These are phyloP conservation scores for Calliopum simillimum DNA, from an alignment of 2,888 invertebrate genomes.

Conservation along the genomic window DNA sequence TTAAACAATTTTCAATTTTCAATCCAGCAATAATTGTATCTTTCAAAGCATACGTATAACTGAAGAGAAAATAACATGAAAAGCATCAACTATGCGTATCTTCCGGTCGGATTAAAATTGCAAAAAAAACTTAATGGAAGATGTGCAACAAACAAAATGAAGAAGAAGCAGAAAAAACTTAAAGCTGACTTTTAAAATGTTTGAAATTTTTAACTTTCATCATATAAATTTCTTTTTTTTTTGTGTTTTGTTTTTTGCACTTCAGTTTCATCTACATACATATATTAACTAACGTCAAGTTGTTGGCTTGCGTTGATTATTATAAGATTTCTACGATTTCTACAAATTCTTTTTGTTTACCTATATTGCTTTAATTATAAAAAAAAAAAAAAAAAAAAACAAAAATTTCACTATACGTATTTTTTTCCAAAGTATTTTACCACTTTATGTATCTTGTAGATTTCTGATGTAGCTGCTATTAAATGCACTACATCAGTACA, in stretches of 20 bases:
- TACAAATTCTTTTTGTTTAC: conserved; percentile 17
- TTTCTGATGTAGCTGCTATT: no score
- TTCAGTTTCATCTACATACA: conserved; percentile 5
- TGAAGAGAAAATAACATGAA: no score
- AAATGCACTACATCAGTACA: no score
- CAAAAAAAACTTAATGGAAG: conserved; percentile 4
- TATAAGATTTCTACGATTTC: conserved; percentile 22
- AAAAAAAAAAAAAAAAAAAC: no score
- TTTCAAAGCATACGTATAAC: no score
- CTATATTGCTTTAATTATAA: background rate
- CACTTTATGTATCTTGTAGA: no score
- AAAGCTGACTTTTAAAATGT: background rate
- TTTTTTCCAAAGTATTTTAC: no score
- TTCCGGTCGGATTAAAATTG: conserved; percentile 25
- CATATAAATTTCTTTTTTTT: conserved; percentile 24
- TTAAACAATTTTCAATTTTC: no score
- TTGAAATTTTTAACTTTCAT: conserved; percentile 22
- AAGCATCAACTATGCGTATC: background rate
- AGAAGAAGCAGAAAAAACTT: background rate
- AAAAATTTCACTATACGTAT: no score
- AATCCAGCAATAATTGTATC: no score
- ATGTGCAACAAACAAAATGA: background rate
- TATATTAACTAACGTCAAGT: background rate
- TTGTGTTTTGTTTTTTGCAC: background rate
- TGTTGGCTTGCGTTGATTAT: background rate